Conservation (phyloP, 2,113 vertebrate species). For the Cervus canadensis region DNA sequence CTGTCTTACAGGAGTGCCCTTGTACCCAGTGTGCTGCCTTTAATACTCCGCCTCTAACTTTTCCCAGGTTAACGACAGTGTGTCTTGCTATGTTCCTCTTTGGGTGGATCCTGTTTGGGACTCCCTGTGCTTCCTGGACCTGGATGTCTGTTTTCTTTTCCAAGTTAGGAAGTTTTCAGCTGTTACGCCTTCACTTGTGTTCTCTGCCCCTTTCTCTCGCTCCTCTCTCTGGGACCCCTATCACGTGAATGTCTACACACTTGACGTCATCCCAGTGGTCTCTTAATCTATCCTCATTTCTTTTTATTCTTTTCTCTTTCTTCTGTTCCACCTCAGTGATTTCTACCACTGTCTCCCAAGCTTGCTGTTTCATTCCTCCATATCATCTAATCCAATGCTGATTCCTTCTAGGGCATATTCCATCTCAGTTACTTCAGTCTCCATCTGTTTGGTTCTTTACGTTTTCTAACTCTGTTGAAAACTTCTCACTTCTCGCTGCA, state of each 20-base stretch:
- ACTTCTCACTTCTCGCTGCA: background rate
- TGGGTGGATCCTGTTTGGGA: background rate
- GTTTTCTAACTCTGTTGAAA: background rate
- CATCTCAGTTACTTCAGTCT: background rate
- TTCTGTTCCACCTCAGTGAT: background rate
- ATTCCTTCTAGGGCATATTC: background rate
- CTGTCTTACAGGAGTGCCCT: background rate
- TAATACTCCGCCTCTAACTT: accelerated
- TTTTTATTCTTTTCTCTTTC: background rate
- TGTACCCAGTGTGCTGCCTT: background rate
- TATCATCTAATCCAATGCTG: background rate
- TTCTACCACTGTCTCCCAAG: background rate
- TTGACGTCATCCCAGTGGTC: accelerated
- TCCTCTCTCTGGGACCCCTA: background rate
- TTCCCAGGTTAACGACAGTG: accelerated
- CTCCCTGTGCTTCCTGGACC: background rate
- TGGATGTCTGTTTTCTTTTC: no score
- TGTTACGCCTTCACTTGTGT: background rate
- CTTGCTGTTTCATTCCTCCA: background rate
- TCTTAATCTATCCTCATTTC: background rate
- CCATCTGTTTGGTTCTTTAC: background rate
- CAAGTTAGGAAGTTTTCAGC: background rate
- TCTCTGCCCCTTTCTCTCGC: background rate
- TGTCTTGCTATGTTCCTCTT: background rate
- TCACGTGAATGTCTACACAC: background rate